phyloP scores from a whole-genome alignment of 2,113 vertebrate genomes.

The Tricholaema leucomelas region DNA sequence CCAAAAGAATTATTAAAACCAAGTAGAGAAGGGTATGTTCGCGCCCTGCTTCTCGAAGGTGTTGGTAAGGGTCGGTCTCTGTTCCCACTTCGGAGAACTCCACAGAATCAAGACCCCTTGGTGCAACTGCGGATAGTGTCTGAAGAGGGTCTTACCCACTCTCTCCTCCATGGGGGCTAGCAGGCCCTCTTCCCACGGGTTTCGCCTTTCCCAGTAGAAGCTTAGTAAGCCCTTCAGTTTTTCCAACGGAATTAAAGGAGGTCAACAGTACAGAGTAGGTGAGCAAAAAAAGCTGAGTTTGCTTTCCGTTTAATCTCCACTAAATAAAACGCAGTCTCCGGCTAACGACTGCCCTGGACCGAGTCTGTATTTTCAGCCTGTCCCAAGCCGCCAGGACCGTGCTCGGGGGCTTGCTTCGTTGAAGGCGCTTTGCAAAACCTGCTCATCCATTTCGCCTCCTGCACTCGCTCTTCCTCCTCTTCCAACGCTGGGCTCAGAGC shows the following conservation, averaged over 20 bases:
- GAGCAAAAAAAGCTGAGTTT: background rate
- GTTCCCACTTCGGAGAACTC: background rate
- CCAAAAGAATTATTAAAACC: background rate
- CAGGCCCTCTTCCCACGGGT: fast-evolving
- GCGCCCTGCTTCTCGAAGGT: background rate
- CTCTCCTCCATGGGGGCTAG: background rate
- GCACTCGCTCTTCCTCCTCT: background rate
- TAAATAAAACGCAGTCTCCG: background rate
- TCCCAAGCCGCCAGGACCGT: background rate
- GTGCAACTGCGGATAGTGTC: background rate
- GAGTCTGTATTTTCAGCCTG: background rate
- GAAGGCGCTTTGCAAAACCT: background rate
- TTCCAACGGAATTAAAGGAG: background rate
- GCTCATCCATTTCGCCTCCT: background rate
- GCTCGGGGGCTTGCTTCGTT: background rate
- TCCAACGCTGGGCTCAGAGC: background rate
- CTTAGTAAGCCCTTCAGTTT: background rate
- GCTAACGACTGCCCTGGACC: background rate
- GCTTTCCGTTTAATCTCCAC: background rate
- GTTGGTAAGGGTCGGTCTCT: background rate
- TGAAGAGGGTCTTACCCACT: background rate
- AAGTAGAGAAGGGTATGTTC: background rate
- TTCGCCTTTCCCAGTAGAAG: background rate
- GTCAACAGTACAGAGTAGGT: background rate
- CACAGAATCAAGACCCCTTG: background rate